These are phyloP conservation scores for Xyrauchen texanus DNA, from an alignment of 2,113 vertebrate species.

Conservation along the genomic window DNA sequence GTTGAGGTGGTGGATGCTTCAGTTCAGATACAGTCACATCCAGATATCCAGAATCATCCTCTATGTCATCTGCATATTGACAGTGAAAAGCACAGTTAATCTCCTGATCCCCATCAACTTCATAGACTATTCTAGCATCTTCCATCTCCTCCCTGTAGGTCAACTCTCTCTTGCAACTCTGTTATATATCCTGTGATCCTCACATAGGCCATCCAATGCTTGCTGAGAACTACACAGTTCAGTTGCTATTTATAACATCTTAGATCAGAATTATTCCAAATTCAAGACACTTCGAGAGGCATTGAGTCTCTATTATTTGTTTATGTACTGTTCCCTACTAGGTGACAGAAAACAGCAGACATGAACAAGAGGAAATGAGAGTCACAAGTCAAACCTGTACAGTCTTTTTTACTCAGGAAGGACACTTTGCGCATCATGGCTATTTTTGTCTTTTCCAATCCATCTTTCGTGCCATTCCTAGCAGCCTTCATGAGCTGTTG, in stretches of 20 bases:
- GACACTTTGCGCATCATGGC: constrained; percentile 84
- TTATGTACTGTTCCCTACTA: constrained; percentile 8
- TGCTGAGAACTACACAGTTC: neutral
- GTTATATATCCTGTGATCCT: neutral
- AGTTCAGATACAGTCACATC: constrained; percentile 78
- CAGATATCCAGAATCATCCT: constrained; percentile 82
- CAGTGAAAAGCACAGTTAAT: neutral
- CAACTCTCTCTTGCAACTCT: neutral
- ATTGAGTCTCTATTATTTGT: neutral
- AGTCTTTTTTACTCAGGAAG: constrained; percentile 82
- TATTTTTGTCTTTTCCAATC: constrained; percentile 84
- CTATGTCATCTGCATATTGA: constrained; percentile 73
- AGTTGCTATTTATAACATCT: neutral
- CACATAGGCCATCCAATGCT: neutral
- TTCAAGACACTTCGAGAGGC: neutral
- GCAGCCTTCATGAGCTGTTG: constrained; percentile 87
- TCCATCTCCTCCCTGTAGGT: neutral
- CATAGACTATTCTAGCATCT: neutral
- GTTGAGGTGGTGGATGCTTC: constrained; percentile 77
- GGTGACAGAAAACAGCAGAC: constrained; percentile 19
- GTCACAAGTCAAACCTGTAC: constrained; percentile 65
- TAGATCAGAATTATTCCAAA: neutral
- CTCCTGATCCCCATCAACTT: neutral
- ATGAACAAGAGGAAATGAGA: constrained; percentile 9
- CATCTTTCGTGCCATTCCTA: constrained; percentile 83